A percentile compares a stretch with the other conserved stretches of the same genome.
phyloP scores from a whole-genome alignment of 2,113 vertebrate genomes.

The Saguinus imperator region DNA sequence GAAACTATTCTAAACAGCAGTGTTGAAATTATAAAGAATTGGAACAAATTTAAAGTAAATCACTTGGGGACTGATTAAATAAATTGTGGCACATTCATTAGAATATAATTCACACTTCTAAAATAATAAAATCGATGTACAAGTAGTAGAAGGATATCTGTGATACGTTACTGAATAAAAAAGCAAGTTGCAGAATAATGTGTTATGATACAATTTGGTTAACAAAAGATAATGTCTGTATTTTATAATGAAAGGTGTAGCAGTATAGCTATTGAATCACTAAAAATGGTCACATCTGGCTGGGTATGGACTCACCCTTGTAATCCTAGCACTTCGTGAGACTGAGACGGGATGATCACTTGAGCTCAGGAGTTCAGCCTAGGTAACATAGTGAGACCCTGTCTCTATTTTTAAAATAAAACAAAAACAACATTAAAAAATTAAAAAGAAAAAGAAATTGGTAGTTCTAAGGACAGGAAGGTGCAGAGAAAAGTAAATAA shows the following conservation, averaged over 20 bases:
- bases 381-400: too few species aligned
- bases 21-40: background rate
- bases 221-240: background rate
- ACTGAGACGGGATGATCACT: too few species aligned
- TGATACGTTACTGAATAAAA: background rate
- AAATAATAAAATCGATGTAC: background rate
- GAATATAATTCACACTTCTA: background rate
- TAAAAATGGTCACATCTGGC: background rate
- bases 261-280: background rate
- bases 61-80: background rate
- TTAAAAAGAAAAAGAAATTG: too few species aligned
- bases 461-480: background rate
- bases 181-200: background rate
- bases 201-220: background rate
- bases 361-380: too few species aligned
- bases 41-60: background rate
- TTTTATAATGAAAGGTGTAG: background rate
- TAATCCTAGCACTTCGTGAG: too few species aligned
- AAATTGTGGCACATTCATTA: background rate
- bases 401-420: too few species aligned
- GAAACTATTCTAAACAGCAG: background rate
- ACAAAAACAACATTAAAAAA: too few species aligned
- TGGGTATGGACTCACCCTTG: too few species aligned
- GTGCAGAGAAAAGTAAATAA: background rate
- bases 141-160: background rate